Percentiles rank a stretch among this genome's conserved stretches.
phyloP scores from a whole-genome alignment of 2,888 invertebrate genomes.

The Pandemis corylana region DNA sequence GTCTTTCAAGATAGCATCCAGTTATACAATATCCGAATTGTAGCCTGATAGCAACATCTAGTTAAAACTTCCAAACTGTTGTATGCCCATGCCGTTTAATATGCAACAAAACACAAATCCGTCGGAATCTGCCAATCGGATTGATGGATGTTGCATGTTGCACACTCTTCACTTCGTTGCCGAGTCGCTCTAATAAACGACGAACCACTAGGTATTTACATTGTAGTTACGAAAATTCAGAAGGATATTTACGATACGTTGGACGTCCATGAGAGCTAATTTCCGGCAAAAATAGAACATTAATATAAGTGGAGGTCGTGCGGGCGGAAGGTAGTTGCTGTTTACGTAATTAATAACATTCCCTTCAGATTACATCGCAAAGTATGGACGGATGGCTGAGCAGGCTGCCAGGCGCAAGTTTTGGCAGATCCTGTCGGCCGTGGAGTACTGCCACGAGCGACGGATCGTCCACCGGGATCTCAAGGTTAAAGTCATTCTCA shows the following conservation, averaged over 20 bases:
- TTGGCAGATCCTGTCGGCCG: conserved; percentile 98
- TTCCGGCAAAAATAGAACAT: conserved; percentile 16
- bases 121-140: conserved; percentile 1
- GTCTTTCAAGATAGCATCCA: background rate
- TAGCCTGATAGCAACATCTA: background rate
- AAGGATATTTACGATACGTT: background rate
- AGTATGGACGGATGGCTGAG: conserved; percentile 97
- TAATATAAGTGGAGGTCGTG: conserved; percentile 19
- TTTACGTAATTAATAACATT: conserved; percentile 39
- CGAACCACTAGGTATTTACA: background rate
- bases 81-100: background rate
- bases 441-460: conserved; percentile 97
- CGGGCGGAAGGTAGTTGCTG: conserved; percentile 9
- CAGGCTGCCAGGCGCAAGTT: conserved; percentile 96
- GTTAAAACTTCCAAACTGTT: background rate
- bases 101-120: conserved; percentile 2
- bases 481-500: conserved; percentile 85
- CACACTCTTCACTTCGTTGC: background rate
- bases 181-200: background rate
- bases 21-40: no score
- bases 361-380: conserved; percentile 93
- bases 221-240: background rate
- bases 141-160: conserved; percentile 6
- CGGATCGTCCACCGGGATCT: conserved; percentile 98
- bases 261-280: background rate